Conservation (phyloP, 2,888 invertebrate species). For the Thyatira batis region DNA sequence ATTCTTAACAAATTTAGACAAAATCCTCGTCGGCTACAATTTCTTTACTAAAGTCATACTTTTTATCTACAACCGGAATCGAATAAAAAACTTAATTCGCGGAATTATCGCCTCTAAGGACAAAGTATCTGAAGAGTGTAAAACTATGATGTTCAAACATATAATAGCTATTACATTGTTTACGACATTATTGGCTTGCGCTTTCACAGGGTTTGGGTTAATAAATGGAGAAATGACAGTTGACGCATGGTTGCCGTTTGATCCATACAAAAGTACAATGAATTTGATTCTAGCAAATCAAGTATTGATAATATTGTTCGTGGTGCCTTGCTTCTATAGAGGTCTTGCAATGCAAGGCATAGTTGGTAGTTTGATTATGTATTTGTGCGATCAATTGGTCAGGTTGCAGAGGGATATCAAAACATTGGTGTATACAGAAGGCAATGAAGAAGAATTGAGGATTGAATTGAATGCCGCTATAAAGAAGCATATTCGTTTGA, state of each 20-base stretch:
- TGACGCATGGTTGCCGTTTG: conserved; percentile 69
- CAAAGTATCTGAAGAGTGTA: conserved; percentile 39
- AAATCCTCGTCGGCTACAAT: conserved; percentile 52
- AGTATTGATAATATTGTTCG: conserved; percentile 40
- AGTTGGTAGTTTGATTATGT: conserved; percentile 63
- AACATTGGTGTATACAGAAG: conserved; percentile 37
- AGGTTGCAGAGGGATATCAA: conserved; percentile 50
- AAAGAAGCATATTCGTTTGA: conserved; percentile 61
- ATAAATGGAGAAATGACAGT: conserved; percentile 53
- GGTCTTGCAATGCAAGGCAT: conserved; percentile 64
- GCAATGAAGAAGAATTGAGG: conserved; percentile 35
- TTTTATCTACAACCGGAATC: conserved; percentile 46
- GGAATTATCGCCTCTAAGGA: conserved; percentile 61
- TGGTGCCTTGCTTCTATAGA: conserved; percentile 48
- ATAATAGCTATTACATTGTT: conserved; percentile 39
- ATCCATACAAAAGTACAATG: conserved; percentile 44
- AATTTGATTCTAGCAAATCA: conserved; percentile 47
- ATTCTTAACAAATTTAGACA: conserved; percentile 57
- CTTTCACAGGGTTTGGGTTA: conserved; percentile 45
- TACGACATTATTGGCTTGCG: conserved; percentile 30
- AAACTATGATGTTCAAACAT: conserved; percentile 47
- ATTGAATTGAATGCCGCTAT: conserved; percentile 50
- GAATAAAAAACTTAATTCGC: conserved; percentile 43
- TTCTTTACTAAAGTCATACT: conserved; percentile 53
- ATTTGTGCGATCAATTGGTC: conserved; percentile 64